A percentile compares a stretch with the other conserved stretches of the same genome.
These are phyloP conservation scores for Thamnophis elegans DNA, from an alignment of 2,797 vertebrate species.

Conservation along the genomic window DNA sequence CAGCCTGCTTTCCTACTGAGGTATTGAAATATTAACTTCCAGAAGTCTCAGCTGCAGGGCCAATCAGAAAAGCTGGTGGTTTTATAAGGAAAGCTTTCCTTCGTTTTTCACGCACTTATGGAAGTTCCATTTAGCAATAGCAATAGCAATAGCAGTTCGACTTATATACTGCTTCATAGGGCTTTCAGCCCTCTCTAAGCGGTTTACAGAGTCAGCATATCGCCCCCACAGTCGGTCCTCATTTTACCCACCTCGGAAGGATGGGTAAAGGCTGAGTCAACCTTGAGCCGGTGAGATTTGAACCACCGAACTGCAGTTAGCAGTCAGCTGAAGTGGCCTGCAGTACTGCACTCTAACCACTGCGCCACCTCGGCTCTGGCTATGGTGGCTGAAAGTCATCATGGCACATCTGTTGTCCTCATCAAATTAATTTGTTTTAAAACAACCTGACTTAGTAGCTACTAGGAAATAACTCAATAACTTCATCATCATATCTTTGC, in stretches of 20 bases:
- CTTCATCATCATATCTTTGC: background rate
- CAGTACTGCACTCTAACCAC: too few species aligned
- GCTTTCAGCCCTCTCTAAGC: too few species aligned
- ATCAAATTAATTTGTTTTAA: background rate
- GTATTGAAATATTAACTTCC: background rate
- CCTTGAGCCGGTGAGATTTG: too few species aligned
- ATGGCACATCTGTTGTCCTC: background rate
- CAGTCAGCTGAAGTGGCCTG: too few species aligned
- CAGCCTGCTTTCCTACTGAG: background rate
- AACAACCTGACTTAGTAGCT: background rate
- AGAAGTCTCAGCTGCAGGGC: background rate
- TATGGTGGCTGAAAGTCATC: background rate
- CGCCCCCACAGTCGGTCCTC: too few species aligned
- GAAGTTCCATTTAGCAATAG: background rate
- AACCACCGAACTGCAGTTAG: too few species aligned
- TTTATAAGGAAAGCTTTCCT: background rate
- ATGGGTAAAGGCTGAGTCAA: too few species aligned
- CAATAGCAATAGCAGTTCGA: too few species aligned
- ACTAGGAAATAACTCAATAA: background rate
- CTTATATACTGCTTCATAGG: too few species aligned
- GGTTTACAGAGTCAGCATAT: too few species aligned
- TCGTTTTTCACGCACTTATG: background rate
- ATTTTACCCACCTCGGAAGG: too few species aligned
- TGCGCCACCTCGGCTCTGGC: too few species aligned
- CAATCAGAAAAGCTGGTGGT: background rate